Base-by-base conservation (phyloP, 2,113 vertebrate genomes). In the Gallinago media region DNA sequence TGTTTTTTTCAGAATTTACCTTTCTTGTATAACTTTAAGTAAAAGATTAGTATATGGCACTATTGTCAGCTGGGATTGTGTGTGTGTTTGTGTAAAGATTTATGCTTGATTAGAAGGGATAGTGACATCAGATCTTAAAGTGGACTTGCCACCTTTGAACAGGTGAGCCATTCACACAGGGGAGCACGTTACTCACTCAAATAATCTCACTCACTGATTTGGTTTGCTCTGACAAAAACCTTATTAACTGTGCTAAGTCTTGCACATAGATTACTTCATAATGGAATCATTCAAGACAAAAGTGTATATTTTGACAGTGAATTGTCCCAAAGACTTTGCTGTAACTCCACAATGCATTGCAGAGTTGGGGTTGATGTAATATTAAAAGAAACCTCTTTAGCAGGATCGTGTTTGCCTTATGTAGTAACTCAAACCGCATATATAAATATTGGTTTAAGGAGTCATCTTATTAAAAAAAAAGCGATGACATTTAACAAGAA, bases 391-490 rank as follows among this genome's bases (percentile, higher is more conserved):
- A 73, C 34, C 20, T 52, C 19, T 66, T 38, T 18, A 42, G 17
- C 11, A 46, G n/a, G 36, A 29, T 67, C 12, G 12, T 56, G 23
- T 71, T 85, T 83, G 11, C 20, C 11, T 86, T 76, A 23, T 23
- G 8, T 47, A 80, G 34, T 29, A 84, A 74, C 17, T 70, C 32
- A 72, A 89, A 82, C 66, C 15, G 3, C 32, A 21, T 65, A 31
- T 34, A 26, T 34, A 70, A 84, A 68, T 80, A 78, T 29, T 71
- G 16, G 42, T 86, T 91, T 77, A 66, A 85, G 3, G 32, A 79
- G 27, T 76, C 31, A 66, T 55, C 61, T 55, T 81, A 89, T 71
- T 87, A 79, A 56, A 81, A 85, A 56, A 81, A 91, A 82, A 36
- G 2, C 8, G 70, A 6, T 96, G 71, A 18, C 25, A 42, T 88